Evolutionary conservation across 2,113 vertebrate genomes (phyloP).

Genomic region (Uria aalge): DNA sequence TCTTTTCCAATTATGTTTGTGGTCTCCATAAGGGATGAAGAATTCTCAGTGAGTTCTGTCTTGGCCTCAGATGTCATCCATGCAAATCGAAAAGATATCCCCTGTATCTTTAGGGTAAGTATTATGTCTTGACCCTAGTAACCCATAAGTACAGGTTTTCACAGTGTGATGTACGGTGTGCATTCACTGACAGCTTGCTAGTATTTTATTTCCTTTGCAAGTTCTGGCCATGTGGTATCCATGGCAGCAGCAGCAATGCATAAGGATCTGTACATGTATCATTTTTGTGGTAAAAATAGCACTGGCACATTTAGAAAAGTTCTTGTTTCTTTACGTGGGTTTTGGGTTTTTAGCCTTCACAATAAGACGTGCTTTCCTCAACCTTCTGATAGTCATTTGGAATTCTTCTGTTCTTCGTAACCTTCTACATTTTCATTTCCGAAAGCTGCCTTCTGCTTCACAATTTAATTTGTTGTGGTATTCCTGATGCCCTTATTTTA

Average conservation of each 20-base stretch:
- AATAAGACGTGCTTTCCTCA: background rate
- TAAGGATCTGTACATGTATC: background rate
- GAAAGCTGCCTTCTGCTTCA: background rate
- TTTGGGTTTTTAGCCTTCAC: background rate
- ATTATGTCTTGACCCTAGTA: background rate
- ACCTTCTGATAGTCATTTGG: background rate
- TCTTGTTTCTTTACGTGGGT: background rate
- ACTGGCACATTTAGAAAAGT: background rate
- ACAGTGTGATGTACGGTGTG: background rate
- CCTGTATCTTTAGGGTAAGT: slow-evolving; percentile 97
- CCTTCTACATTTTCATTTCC: background rate
- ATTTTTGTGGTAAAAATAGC: background rate
- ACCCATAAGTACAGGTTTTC: background rate
- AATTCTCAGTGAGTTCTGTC: slow-evolving; percentile 98
- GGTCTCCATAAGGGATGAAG: slow-evolving; percentile 87
- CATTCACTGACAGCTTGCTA: background rate
- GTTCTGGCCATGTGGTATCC: background rate
- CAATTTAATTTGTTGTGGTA: background rate
- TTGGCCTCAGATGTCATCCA: slow-evolving; percentile 98
- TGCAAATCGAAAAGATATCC: slow-evolving; percentile 94
- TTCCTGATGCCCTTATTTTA: background rate
- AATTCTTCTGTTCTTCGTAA: background rate
- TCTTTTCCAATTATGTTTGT: slow-evolving; percentile 17
- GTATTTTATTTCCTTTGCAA: background rate
- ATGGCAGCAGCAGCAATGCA: background rate